These are phyloP conservation scores for Cyphomyrus plagiostoma DNA, from an alignment of 2,113 vertebrate genomes.

Conservation along the genomic window DNA sequence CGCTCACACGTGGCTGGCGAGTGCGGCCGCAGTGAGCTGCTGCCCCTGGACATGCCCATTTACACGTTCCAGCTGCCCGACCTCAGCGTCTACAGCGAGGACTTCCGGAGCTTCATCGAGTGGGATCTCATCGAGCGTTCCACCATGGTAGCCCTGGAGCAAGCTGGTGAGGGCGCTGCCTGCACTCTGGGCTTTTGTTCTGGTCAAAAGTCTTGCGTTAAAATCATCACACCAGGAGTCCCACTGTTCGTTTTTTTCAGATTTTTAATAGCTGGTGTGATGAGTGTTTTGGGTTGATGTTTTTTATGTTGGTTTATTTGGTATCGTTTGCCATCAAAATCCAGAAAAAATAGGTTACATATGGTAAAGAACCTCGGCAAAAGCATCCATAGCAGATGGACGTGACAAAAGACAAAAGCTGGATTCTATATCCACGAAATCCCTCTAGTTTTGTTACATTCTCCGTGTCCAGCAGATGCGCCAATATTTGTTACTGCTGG, in stretches of 20 bases:
- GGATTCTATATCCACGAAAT: background rate
- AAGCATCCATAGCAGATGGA: background rate
- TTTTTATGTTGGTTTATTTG: background rate
- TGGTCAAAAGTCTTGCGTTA: background rate
- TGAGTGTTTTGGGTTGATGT: background rate
- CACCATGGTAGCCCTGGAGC: conserved; percentile 94
- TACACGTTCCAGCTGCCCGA: conserved; percentile 98
- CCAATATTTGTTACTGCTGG: background rate
- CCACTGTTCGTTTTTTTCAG: background rate
- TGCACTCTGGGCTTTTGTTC: background rate
- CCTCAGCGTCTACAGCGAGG: conserved; percentile 96
- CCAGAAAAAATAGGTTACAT: background rate
- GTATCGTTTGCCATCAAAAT: background rate
- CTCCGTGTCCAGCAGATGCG: background rate
- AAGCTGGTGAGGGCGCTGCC: conserved; percentile 67
- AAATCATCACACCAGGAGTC: background rate
- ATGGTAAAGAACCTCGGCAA: background rate
- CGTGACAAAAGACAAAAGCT: background rate
- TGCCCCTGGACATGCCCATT: conserved; percentile 96
- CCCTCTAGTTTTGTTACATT: background rate
- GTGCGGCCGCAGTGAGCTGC: conserved; percentile 82
- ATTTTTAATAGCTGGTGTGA: background rate
- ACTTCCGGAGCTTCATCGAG: conserved; percentile 93
- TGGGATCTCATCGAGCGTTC: conserved; percentile 94
- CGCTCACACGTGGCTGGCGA: conserved; percentile 88